phyloP scores from a whole-genome alignment of 2,888 invertebrate species.

The Noctua fimbriata region DNA sequence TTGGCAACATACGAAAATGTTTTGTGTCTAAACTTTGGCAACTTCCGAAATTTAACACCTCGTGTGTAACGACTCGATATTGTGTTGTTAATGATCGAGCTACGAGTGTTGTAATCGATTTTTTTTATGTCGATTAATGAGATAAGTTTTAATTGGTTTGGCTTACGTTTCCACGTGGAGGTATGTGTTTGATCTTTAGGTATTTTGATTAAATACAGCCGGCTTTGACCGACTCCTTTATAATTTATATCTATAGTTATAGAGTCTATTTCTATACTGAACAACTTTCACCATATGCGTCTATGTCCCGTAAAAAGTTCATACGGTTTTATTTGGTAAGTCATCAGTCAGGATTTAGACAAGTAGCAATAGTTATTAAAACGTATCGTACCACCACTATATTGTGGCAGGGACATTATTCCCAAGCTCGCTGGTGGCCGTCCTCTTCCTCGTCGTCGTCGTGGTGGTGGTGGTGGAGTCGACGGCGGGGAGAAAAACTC shows the following conservation, averaged over 20 bases:
- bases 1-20: conserved; percentile 58
- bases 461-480: no score
- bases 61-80: conserved; percentile 43
- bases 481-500: no score
- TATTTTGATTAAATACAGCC: neutral
- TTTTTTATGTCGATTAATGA: conserved; percentile 29
- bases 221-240: neutral
- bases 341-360: no score
- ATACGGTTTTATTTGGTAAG: neutral
- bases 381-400: no score
- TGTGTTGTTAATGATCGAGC: conserved; percentile 42
- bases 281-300: no score
- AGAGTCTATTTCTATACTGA: no score
- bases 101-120: conserved; percentile 37
- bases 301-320: no score
- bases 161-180: neutral
- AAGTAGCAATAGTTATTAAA: no score
- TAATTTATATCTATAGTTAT: no score
- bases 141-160: conserved; percentile 47
- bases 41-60: conserved; percentile 51
- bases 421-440: no score
- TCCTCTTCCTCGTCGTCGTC: no score
- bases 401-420: no score
- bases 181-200: neutral
- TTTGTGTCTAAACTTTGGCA: conserved; percentile 47